These are phyloP conservation scores for Amblyraja radiata DNA, from an alignment of 2,797 vertebrate genomes.

Conservation along the genomic window DNA sequence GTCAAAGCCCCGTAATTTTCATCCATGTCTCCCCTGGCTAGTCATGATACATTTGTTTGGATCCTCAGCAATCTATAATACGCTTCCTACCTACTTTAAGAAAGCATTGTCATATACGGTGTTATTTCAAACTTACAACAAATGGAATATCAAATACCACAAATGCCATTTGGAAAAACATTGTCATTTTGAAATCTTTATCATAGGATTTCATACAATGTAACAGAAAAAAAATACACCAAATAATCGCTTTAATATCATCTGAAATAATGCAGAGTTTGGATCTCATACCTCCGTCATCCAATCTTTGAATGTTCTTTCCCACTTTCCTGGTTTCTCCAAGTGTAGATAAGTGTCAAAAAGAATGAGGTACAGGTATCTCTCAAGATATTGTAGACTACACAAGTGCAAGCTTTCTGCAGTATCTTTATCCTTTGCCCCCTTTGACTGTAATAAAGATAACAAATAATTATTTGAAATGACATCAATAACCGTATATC, in stretches of 20 bases:
- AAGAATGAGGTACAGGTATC: slow-evolving; percentile 37
- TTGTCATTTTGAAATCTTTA: background rate
- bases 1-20: too few relatives aligned
- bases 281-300: slow-evolving; percentile 29
- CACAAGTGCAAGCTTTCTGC: background rate
- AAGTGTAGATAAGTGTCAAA: slow-evolving; percentile 34
- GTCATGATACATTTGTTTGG: too few relatives aligned
- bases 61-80: too few relatives aligned
- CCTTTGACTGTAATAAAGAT: background rate
- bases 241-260: background rate
- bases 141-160: background rate
- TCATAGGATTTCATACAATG: background rate
- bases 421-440: slow-evolving; percentile 9
- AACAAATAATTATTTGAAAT: background rate
- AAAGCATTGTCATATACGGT: background rate
- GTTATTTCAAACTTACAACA: background rate
- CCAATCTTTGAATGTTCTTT: slow-evolving; percentile 33
- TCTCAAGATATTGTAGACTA: slow-evolving; percentile 32
- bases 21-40: too few relatives aligned
- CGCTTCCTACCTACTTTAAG: too few relatives aligned
- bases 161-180: background rate
- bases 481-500: background rate
- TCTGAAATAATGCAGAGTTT: background rate
- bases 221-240: background rate
- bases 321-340: slow-evolving; percentile 35